These are phyloP conservation scores for Solea solea DNA, from an alignment of 2,113 vertebrate species.

Conservation along the genomic window DNA sequence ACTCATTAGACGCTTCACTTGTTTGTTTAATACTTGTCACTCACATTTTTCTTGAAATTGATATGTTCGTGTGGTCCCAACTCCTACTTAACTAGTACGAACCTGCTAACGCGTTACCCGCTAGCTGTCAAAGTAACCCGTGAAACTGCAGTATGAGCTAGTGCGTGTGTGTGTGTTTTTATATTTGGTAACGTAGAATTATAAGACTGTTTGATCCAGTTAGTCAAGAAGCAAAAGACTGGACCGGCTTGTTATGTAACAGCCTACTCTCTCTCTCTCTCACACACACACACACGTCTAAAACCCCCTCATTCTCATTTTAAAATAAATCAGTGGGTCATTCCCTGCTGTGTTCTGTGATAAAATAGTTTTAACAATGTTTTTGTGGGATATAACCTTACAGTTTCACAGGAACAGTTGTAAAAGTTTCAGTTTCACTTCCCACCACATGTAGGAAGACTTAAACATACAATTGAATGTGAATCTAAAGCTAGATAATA, in stretches of 20 bases:
- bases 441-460: neutral
- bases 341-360: neutral
- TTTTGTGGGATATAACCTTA: neutral
- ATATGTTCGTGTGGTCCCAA: no score
- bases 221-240: neutral
- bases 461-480: no score
- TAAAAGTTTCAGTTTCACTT: neutral
- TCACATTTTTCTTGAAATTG: neutral
- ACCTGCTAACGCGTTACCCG: constrained; percentile 33
- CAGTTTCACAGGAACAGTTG: neutral
- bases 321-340: neutral
- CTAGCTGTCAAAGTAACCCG: neutral
- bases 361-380: neutral
- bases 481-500: no score
- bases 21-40: neutral
- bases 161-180: neutral
- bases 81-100: neutral
- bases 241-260: constrained; percentile 44
- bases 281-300: neutral
- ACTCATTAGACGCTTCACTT: accelerated
- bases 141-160: no score
- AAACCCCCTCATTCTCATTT: constrained; percentile 1
- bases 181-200: neutral
- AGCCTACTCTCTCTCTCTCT: neutral
- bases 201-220: constrained; percentile 2